Base-by-base conservation (phyloP, 2,888 invertebrate species). In the Archaeoteleia sp. region DNA sequence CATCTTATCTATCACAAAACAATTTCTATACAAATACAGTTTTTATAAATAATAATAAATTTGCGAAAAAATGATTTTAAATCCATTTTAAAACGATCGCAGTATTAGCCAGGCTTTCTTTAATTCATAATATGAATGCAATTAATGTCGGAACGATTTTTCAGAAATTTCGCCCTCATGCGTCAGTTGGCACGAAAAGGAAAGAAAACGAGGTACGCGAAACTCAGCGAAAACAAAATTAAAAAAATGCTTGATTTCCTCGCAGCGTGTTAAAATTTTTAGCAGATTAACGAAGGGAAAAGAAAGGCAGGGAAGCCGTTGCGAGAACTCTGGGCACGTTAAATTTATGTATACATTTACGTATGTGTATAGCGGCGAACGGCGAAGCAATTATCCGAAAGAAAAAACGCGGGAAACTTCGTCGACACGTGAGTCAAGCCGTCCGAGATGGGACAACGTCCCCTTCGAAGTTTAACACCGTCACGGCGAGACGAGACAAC, bases 321-420 rank as follows among this genome's bases (percentile, higher is more conserved):
- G 48, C 34, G 60, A 43, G 54, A 54, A 43, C 61, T 45, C 12
- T 42, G 43, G 43, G 29, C 46, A 42, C 42, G 63, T 67, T 34
- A 57, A 67, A 61, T 67, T 67, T 67, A 67, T 67, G 67, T 61
- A 61, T 51, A 62, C 62, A 45, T 62, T 61, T 67, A 53, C 57
- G 53, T 51, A 60, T 67, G 62, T 61, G 60, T 57, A 43, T 25
- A 39, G 46, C 48, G 55, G 60, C 49, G 60, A 67, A 57, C 42
- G 53, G 61, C 54, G 58, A 68, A 58, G 62, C 67, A 68, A 62
- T 68, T 68, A 68, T 48, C 42, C 43, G 43, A 51, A n/a, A 62
- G 54, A 58, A 68, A 68, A 63, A 63, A 39, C 58, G 45, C 32
- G 57, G 62, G 48, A 62, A 68, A 68, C 67, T 68, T 58, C 48